A percentile compares a stretch with the other conserved stretches of the same genome.
These are phyloP conservation scores for Crotalus adamanteus DNA, from an alignment of 2,797 vertebrate genomes.

Conservation along the genomic window DNA sequence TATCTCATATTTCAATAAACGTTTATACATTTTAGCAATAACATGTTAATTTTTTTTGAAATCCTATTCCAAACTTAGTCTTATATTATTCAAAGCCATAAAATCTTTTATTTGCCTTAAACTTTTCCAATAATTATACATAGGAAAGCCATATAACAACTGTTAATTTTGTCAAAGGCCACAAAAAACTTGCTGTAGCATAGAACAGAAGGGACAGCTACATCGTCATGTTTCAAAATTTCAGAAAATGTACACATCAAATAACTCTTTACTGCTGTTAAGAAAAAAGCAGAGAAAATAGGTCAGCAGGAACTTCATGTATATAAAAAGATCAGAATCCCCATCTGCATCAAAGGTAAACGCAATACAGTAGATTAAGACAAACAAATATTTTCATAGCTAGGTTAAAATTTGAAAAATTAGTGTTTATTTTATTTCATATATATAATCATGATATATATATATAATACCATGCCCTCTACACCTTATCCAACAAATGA, in stretches of 20 bases:
- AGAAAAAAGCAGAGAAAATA: neutral
- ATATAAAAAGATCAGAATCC: neutral
- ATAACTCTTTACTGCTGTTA: neutral
- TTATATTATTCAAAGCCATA: neutral
- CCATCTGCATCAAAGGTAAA: neutral
- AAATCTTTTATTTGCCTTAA: neutral
- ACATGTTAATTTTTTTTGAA: neutral
- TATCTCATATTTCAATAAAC: neutral
- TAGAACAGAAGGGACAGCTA: neutral
- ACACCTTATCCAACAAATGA: neutral
- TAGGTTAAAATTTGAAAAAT: neutral
- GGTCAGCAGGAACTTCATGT: neutral
- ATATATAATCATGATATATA: neutral
- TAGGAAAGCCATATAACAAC: neutral
- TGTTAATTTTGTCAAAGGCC: neutral
- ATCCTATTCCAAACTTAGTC: neutral
- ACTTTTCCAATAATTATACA: neutral
- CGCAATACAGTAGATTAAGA: neutral
- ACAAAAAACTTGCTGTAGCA: neutral
- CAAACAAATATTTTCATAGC: neutral
- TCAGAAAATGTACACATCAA: neutral
- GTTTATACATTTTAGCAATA: neutral
- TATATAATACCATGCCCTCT: neutral
- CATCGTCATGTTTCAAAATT: neutral
- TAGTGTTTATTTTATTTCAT: neutral